A percentile compares a stretch with the other conserved stretches of the same genome.
Conservation (phyloP, 2,113 vertebrate genomes). For the Montifringilla adamsi region DNA sequence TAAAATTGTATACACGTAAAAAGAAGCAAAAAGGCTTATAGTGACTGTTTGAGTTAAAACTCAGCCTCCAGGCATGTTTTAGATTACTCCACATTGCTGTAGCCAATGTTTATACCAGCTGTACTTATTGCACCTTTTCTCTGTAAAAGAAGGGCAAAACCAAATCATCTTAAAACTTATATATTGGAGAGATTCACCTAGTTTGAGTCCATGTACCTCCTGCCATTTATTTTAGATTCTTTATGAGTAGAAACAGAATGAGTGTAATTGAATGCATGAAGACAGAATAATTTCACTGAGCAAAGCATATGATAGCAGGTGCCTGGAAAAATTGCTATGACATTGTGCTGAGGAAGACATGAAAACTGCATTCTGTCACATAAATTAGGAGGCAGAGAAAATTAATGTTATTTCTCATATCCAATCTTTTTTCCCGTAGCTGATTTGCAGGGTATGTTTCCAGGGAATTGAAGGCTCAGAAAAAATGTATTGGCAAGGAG, state of each 20-base stretch:
- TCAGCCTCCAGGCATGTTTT: neutral
- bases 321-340: neutral
- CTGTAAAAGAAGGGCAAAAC: neutral
- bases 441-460: neutral
- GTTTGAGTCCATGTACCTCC: neutral
- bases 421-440: neutral
- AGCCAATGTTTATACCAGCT: neutral
- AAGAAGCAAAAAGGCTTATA: neutral
- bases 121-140: neutral
- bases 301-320: neutral
- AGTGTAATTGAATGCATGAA: neutral
- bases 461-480: neutral
- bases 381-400: neutral
- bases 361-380: neutral
- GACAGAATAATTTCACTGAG: neutral
- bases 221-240: neutral
- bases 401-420: neutral
- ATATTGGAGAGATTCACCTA: neutral
- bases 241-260: neutral
- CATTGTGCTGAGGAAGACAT: neutral
- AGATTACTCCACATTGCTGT: neutral
- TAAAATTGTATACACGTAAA: neutral
- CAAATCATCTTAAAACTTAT: neutral
- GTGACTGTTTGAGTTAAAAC: neutral
- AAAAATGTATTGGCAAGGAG: neutral